Base-by-base conservation (phyloP, 2,888 invertebrate species). In the Sphinx pinastri region DNA sequence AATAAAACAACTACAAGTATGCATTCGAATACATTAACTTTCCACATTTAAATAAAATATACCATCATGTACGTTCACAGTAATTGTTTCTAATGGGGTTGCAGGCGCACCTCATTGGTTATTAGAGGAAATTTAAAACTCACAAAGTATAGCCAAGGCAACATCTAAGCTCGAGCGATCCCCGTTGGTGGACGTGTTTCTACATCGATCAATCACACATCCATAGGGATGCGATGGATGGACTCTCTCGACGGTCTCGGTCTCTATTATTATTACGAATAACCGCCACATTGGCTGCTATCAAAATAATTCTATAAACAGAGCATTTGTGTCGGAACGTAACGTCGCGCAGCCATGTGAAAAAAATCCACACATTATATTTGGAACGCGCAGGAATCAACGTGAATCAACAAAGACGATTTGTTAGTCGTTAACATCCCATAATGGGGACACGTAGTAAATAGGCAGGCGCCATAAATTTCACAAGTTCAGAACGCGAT, bases 201-300 rank as follows among this genome's bases (percentile, higher is more conserved):
- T 74, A 73, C 74, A 74, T 80, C 81, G 75, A 85, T 84, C 84
- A 82, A 85, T 85, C 85, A 83, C 51, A 68, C 76, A 77, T 72
- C 77, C 76, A 77, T 72, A 71, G 72, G 75, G 52, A 75, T 73
- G 73, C 75, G 75, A 76, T 73, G 71, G 70, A 74, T 73, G 73
- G 72, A 47, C 16, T 45, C 16, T 60, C 60, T 31, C 11, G 16
- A 67, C 47, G 11, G 31, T 52, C 52, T 38, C 54, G n/a, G 19
- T n/a, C 31, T 68, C 51, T 51, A 31, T 51, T 59, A 59, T 68
- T 59, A 59, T 51, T 63, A 63, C 45, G 16, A 60, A 75, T 72
- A 75, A 75, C 75, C 70, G 75, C 71, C 68, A 69, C 67, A 66
- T 59, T 55, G 52, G 66, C 52, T 45, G 13, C 71, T 70, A 72